Base-by-base conservation (phyloP, 2,113 vertebrate genomes). In the Seriola aureovittata region DNA sequence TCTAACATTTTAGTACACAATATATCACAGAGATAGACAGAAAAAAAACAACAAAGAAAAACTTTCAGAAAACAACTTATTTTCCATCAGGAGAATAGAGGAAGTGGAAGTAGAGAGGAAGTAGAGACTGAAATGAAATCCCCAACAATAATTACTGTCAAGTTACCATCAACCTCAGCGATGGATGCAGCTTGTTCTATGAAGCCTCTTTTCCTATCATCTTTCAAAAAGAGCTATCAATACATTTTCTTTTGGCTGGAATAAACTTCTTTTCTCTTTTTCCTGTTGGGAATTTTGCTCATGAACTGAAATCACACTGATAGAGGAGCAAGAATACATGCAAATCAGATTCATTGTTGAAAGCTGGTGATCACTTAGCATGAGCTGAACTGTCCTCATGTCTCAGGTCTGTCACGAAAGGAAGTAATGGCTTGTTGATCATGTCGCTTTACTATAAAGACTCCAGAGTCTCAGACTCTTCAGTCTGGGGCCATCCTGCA, bases 321-420 rank as follows among this genome's bases (percentile, higher is more conserved):
- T 10, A 44, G 44, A 2, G 36, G 34, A 67, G 13, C 34, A 59
- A 86, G 67, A 74, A 74, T 74, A 32, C 62, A 66, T 82, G 66
- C 50, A 84, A 87, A 74, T 82, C 19, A 69, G 59, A 71, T 71
- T 40, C 3, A 52, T 38, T 69, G 23, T 19, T 60, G 29, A 71
- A 32, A 65, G 29, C 16, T 25, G 38, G 34, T 68, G 7, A 42
- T 59, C 46, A 25, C 0, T 1, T 10, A 21, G 46, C 8, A 8
- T 10, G 23, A 63, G 57, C 34, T 46, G 54, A 81, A 57, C 17
- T 38, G 40, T 42, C 48, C 29, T 32, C 8, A 3, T 19, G 42
- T 66, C n/a, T 74, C 12, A 12, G 50, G 17, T 78, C 63, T 44
- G 36, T 46, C 36, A 36, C 25, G n/a, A 80, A 76, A 82, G 76